Evolutionary conservation across 2,888 invertebrate species (phyloP), one percentile per base, ranked within the genome.

Genomic region (Aphrophora alni): DNA sequence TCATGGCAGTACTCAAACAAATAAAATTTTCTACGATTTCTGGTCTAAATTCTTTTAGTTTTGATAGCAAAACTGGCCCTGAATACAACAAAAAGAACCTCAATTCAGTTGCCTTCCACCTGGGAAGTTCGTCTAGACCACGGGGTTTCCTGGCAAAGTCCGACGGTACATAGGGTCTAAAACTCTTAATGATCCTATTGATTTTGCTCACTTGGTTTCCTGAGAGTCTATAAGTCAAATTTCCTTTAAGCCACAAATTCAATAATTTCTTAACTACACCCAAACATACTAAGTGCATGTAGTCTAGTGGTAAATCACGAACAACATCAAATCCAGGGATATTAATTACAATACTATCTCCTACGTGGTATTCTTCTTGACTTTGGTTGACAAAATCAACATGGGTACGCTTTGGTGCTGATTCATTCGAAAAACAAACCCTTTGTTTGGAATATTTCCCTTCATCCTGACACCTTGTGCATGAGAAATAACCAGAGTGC

Each of bases 31-130:
- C n/a, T n/a, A n/a, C n/a, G n/a, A n/a, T n/a, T n/a, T n/a, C n/a
- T n/a, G n/a, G n/a, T n/a, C n/a, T n/a, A n/a, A n/a, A n/a, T n/a
- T n/a, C n/a, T n/a, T n/a, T n/a, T n/a, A n/a, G n/a, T n/a, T n/a
- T 82, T 74, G 81, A 71, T 5, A 86, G 82, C 24, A 85, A 81
- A 38, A 83, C 80, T n/a, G 84, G 84, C 12, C 86, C 86, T n/a
- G 85, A 82, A 74, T 86, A 86, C 28, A 85, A 72, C 17, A 85
- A 75, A n/a, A 86, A 82, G 74, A 84, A 83, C 51, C 85, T 81
- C 21, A 85, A 83, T 80, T 86, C 85, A 27, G 86, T 86, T 0
- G 84, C 85, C 77, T 86, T 85, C 27, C 81, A 85, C 17, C 73
- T 26, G 44, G 81, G 80, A 28, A 80, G 83, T 27, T 83, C 78